Evolutionary conservation across 2,888 invertebrate species (phyloP), one percentile per base, ranked within the genome.

Genomic region (Nineta flava): DNA sequence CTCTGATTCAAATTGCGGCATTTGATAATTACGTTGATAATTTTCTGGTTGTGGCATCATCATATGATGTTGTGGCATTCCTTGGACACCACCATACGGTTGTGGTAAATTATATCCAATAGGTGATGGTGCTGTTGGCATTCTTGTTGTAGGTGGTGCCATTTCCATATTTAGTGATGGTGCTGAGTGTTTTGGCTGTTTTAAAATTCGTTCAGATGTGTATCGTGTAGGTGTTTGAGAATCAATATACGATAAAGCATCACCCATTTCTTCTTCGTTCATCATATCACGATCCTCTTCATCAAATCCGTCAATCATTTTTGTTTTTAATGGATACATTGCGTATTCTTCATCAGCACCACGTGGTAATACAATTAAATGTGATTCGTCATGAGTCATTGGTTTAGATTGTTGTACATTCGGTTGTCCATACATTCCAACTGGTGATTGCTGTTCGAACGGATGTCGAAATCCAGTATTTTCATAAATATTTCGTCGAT

Each of bases 311-410:
- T 44, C 41, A 13, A 17, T 38, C 41, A 41, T 41, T 16, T 46
- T 40, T 12, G 49, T 43, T n/a, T 52, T 47, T n/a, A 52, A 35
- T 15, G 46, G 16, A 38, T 41, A 38, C n/a, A 46, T 43, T 9
- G 47, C 47, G 35, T 26, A 31, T 17, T 50, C 45, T 48, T 52
- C 52, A 46, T 50, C 50, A 10, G 15, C 17, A 12, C 46, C 46
- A 15, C 46, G 12, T 9, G 54, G 49, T 52, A 58, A 55, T 35
- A 51, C 53, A 15, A 54, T 54, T 45, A 57, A 41, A 51, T 55
- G 53, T n/a, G 54, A 52, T 41, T 51, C 44, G 52, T 57, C 57
- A 45, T 50, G 32, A 44, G 50, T 52, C 32, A 57, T 47, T 44
- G 53, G 50, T 48, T 58, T 56, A 9, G 45, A 10, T 44, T 38